Conservation (phyloP, 2,888 invertebrate genomes). For the Xanthia togata region DNA sequence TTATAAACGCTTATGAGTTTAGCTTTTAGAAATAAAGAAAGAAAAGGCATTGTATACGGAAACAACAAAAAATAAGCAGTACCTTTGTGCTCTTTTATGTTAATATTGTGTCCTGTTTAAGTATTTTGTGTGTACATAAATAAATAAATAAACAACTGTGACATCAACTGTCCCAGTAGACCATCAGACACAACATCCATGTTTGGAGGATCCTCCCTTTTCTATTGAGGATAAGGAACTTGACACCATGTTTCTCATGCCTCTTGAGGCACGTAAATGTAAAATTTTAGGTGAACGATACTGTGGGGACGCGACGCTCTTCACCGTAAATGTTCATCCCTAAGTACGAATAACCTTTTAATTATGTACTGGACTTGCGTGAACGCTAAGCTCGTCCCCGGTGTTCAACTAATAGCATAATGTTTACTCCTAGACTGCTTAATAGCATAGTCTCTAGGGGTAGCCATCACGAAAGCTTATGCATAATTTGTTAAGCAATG, state of each 20-base stretch:
- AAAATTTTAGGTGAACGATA: neutral
- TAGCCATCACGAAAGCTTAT: constrained; percentile 10
- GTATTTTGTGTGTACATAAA: too few species aligned
- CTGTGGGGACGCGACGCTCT: neutral
- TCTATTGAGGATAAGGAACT: neutral
- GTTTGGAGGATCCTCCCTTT: neutral
- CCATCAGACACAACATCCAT: neutral
- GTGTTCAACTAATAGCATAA: neutral
- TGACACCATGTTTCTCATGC: neutral
- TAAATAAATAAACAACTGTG: too few species aligned
- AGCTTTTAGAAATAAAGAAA: too few species aligned
- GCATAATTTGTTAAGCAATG: constrained; percentile 4
- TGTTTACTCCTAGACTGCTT: constrained; percentile 8
- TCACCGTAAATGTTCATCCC: neutral
- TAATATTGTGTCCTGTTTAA: too few species aligned
- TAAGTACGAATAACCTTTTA: neutral
- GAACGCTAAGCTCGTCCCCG: neutral
- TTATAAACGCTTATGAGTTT: too few species aligned
- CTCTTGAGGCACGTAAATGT: neutral
- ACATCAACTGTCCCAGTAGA: neutral
- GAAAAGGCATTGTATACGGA: too few species aligned
- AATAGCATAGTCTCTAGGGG: constrained; percentile 1
- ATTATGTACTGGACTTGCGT: constrained; percentile 2
- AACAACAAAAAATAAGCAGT: too few species aligned
- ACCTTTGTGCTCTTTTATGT: too few species aligned